phyloP scores from a whole-genome alignment of 2,797 vertebrate genomes.

The Sciurus carolinensis region DNA sequence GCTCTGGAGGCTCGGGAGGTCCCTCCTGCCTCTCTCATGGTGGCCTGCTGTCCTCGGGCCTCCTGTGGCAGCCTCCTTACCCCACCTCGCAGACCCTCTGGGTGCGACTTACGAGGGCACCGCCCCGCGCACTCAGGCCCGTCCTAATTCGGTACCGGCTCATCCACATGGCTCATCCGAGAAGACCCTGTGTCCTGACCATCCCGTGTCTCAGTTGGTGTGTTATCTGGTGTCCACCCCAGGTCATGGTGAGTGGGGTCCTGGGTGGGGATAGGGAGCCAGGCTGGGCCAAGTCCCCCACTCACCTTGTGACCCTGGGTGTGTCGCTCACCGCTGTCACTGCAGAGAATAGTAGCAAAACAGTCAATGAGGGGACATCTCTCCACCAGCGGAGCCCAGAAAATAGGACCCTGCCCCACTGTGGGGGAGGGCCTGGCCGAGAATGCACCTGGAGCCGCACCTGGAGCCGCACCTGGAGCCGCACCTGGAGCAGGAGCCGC shows the following conservation, averaged over 20 bases:
- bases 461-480: fast-evolving
- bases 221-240: fast-evolving
- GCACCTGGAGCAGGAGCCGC: fast-evolving
- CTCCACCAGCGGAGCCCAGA: not conserved
- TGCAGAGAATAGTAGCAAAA: not conserved
- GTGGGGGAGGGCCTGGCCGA: fast-evolving
- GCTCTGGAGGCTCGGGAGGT: too few species aligned
- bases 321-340: fast-evolving
- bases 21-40: not conserved
- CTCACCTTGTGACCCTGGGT: fast-evolving
- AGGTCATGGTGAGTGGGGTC: fast-evolving
- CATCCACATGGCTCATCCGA: not conserved
- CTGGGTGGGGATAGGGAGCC: too few species aligned
- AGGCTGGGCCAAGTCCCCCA: fast-evolving
- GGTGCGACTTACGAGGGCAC: fast-evolving
- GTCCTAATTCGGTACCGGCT: fast-evolving
- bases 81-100: fast-evolving
- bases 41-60: fast-evolving
- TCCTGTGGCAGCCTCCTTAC: fast-evolving
- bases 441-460: fast-evolving
- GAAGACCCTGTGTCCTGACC: not conserved
- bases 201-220: too few species aligned
- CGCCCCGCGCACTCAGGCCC: too few species aligned
- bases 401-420: not conserved
- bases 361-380: fast-evolving